Conservation (phyloP, 2,888 invertebrate species). For the Petrophora chlorosata region DNA sequence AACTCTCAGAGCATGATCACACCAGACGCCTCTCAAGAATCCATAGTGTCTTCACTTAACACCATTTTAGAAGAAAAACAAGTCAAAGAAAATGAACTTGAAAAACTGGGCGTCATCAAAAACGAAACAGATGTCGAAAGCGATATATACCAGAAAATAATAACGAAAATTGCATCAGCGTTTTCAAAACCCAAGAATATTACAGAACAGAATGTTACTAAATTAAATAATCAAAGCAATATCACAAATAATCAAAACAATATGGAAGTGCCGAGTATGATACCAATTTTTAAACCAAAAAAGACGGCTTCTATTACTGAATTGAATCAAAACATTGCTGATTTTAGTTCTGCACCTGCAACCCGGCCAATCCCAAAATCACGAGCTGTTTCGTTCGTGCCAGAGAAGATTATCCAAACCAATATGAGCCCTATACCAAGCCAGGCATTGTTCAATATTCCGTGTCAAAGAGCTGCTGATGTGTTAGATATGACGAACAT, state of each 20-base stretch:
- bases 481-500: constrained; percentile 45
- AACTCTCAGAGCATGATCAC: not conserved
- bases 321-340: not conserved
- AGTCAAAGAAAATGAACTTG: constrained; percentile 3
- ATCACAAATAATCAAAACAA: constrained; percentile 11
- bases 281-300: constrained; percentile 34
- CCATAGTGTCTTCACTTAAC: constrained; percentile 9
- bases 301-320: constrained; percentile 8
- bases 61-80: constrained; percentile 28
- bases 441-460: constrained; percentile 45
- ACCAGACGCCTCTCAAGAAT: constrained; percentile 12
- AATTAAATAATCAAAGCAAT: constrained; percentile 13
- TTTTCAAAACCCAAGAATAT: constrained; percentile 29
- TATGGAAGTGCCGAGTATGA: constrained; percentile 25
- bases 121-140: constrained; percentile 20
- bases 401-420: constrained; percentile 12
- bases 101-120: not conserved
- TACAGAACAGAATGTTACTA: no score
- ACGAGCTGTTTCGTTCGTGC: constrained; percentile 15
- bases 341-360: constrained; percentile 8
- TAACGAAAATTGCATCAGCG: constrained; percentile 30
- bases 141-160: constrained; percentile 18
- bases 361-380: constrained; percentile 17
- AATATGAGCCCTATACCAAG: constrained; percentile 14
- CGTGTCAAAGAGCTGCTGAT: constrained; percentile 54